Evolutionary conservation across 1,140 invertebrate genomes (phyloP).

Genomic region (Grapholita molesta): DNA sequence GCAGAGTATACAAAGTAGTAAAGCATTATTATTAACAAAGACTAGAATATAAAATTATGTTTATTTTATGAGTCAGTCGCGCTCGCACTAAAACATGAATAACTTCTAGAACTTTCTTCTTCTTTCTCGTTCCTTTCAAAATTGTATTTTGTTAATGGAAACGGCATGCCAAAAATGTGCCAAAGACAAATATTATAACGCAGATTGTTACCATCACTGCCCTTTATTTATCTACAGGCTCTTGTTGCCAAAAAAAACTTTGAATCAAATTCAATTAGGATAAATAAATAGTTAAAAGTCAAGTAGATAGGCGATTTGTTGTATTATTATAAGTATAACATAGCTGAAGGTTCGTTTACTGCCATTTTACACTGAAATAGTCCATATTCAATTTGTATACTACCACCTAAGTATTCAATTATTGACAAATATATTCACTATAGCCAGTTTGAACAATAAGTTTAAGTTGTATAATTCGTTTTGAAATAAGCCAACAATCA

Average conservation of each 20-base stretch:
- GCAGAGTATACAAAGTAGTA: too few relatives aligned
- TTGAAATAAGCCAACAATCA: not conserved
- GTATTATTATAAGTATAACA: not conserved
- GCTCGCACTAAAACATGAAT: too few relatives aligned
- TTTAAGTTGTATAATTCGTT: not conserved
- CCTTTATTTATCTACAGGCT: not conserved
- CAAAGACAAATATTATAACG: not conserved
- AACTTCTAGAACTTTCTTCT: not conserved
- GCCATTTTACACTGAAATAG: constrained; percentile 31
- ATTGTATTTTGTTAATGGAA: not conserved
- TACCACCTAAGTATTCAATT: not conserved
- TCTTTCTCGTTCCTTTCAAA: not conserved
- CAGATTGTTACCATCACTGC: not conserved
- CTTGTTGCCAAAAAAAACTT: not conserved
- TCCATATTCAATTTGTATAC: constrained; percentile 20
- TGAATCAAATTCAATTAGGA: constrained; percentile 10
- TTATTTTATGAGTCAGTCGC: too few relatives aligned
- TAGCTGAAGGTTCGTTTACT: constrained; percentile 24
- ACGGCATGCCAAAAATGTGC: not conserved
- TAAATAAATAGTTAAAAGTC: not conserved
- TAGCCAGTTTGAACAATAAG: not conserved
- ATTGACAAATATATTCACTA: not conserved
- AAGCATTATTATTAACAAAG: too few relatives aligned
- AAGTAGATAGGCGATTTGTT: not conserved
- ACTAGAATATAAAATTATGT: too few relatives aligned